These are phyloP conservation scores for Rotaria sp. DNA, from an alignment of 2,888 invertebrate species.

Conservation along the genomic window DNA sequence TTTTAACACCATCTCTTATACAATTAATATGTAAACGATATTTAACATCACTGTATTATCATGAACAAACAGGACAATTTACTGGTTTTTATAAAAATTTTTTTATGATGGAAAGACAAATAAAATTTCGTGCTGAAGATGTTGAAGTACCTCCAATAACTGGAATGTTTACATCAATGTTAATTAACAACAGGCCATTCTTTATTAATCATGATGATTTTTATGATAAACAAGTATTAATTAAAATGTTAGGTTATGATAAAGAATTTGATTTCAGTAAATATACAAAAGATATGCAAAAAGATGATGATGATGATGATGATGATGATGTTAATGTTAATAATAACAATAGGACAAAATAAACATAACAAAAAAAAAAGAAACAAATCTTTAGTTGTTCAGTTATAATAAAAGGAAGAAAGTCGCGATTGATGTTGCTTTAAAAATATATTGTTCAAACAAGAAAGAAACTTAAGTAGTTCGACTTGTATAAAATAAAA, in stretches of 20 bases:
- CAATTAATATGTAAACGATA: slow-evolving; percentile 17
- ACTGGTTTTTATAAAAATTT: slow-evolving; percentile 10
- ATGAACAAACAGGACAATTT: neutral
- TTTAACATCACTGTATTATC: slow-evolving; percentile 19
- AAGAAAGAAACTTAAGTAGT: no score
- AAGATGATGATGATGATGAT: neutral
- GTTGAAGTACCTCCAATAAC: slow-evolving; percentile 19
- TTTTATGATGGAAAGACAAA: slow-evolving; percentile 17
- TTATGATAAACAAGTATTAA: neutral
- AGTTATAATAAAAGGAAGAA: neutral
- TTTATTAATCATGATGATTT: slow-evolving; percentile 28
- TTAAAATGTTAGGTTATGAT: slow-evolving; percentile 27
- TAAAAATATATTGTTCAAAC: no score
- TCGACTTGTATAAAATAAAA: no score
- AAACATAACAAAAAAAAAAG: neutral
- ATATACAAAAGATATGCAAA: neutral
- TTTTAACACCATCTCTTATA: neutral
- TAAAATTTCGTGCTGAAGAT: neutral
- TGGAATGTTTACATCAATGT: slow-evolving; percentile 7
- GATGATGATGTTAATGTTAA: neutral
- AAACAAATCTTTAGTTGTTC: neutral
- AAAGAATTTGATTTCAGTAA: slow-evolving; percentile 24
- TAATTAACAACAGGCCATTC: neutral
- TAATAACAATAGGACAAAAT: neutral
- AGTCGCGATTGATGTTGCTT: neutral